Base-by-base conservation (phyloP, 2,797 vertebrate genomes). In the Catostomus latipinnis region DNA sequence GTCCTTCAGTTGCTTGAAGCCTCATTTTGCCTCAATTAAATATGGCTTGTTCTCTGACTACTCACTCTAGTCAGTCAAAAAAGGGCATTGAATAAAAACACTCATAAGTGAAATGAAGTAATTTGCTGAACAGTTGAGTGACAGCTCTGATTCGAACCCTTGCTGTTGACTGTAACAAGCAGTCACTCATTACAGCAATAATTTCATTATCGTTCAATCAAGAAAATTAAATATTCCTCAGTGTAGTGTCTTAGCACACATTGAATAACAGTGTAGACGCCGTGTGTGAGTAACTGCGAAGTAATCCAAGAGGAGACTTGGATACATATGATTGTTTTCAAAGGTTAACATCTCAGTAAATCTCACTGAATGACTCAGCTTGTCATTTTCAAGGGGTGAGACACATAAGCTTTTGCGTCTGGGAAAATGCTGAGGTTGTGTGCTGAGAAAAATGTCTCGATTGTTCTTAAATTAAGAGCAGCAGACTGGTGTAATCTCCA, bases 331-430 rank as follows among this genome's bases (percentile, higher is more conserved):
- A 34, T 16, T 52, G 14, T 49, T 34, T 68, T 76, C 18, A 43
- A 68, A 60, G 68, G 16, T 4, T 14, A 45, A 5, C 12, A 22
- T 62, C 18, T 3, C 12, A 4, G 13, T 52, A 77, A 77, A 77
- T 60, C 13, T 50, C 34, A 34, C 34, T 50, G 46, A 69, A 77
- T 69, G 75, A 60, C 74, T 76, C 65, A 2, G 54, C 65, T 45
- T 43, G 54, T 60, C 63, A 58, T 54, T 77, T 69, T 69, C 52
- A 56, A 75, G 62, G 48, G 74, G 43, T 57, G 54, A 76, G 63
- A 67, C 45, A 67, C 67, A 67, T n/a, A 67, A 45, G 1, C 6
- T 67, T 67, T 57, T 8, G 34, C 34, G 53, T 18, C 45, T 34
- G 8, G 74, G 45, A 34, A 67, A 76, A 43, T 52, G 1, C 6